A percentile compares a stretch with the other conserved stretches of the same genome.
These are phyloP conservation scores for Electrona antarctica DNA, from an alignment of 2,113 vertebrate genomes.

Conservation along the genomic window DNA sequence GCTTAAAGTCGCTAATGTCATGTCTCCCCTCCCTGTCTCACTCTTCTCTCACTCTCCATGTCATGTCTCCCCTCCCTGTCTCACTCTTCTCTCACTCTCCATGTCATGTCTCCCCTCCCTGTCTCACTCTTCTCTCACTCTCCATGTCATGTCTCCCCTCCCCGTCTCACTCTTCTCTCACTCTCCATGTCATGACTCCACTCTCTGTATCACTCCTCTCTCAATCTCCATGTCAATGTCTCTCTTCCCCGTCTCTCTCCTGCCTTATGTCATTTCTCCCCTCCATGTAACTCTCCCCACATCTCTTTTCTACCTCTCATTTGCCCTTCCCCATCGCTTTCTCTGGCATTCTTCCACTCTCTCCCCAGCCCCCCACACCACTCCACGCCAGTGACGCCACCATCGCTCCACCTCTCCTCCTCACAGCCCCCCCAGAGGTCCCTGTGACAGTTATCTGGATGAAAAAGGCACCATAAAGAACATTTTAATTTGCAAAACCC, in stretches of 20 bases:
- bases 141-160: neutral
- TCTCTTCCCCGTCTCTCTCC: slow-evolving; percentile 2
- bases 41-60: neutral
- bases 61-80: neutral
- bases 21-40: neutral
- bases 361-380: no score
- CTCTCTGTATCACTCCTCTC: no score
- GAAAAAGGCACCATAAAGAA: neutral
- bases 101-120: no score
- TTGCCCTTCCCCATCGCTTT: no score
- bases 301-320: neutral
- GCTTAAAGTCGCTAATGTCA: neutral
- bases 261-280: neutral
- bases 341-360: no score
- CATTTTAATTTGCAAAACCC: slow-evolving; percentile 20
- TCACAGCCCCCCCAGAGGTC: neutral
- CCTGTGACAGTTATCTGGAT: neutral
- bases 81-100: neutral
- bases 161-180: neutral
- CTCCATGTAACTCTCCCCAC: neutral
- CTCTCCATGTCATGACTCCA: no score
- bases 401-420: no score
- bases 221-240: neutral
- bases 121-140: no score
- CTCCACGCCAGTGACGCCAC: neutral